Conservation (phyloP, 2,113 vertebrate species). For the Heterocephalus glaber region DNA sequence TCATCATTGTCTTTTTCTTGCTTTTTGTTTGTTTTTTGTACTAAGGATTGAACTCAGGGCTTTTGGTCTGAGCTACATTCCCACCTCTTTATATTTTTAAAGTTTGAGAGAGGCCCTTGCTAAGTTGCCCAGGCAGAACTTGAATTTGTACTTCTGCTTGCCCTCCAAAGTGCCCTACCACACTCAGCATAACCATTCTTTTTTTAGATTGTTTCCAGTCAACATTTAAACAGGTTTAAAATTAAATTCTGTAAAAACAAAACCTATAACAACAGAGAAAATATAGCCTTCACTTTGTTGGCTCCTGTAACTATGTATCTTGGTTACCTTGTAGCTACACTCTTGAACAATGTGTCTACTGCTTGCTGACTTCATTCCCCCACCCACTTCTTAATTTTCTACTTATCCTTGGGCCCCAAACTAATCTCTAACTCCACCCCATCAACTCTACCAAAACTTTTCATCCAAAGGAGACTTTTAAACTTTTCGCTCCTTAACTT, state of each 20-base stretch:
- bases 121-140: background rate
- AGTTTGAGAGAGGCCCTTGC: background rate
- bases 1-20: too few species aligned
- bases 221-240: slow-evolving; percentile 14
- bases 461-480: slow-evolving; percentile 5
- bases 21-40: too few species aligned
- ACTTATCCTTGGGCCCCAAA: background rate
- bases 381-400: background rate
- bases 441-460: background rate
- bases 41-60: background rate
- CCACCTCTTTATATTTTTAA: background rate
- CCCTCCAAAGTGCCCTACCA: background rate
- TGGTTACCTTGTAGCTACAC: background rate
- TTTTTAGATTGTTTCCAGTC: background rate
- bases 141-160: background rate
- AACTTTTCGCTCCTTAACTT: background rate
- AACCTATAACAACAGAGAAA: background rate
- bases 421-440: background rate
- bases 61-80: background rate
- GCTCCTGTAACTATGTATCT: background rate
- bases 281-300: background rate
- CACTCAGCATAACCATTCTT: background rate
- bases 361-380: background rate
- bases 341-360: background rate
- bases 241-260: background rate